These are phyloP conservation scores for Leucophenga montana DNA, from an alignment of 2,888 invertebrate species.

Conservation along the genomic window DNA sequence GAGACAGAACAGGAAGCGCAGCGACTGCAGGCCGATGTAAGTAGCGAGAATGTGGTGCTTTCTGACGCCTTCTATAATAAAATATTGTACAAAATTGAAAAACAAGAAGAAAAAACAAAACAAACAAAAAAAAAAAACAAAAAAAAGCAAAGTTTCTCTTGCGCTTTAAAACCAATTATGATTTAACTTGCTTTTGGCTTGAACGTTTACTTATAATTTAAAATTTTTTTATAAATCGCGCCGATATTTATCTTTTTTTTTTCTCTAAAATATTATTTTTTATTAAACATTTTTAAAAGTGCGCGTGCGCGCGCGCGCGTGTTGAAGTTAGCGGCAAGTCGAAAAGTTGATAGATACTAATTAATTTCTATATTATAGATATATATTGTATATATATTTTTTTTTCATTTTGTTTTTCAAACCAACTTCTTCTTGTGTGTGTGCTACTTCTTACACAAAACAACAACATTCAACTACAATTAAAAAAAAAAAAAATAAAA, in stretches of 20 bases:
- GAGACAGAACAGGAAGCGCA: constrained; percentile 91
- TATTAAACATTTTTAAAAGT: no score
- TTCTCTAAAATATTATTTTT: no score
- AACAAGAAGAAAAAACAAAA: constrained; percentile 8
- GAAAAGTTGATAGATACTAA: background rate
- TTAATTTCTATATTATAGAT: background rate
- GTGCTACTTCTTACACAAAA: background rate
- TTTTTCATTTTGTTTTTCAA: constrained; percentile 25
- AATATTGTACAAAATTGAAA: constrained; percentile 29
- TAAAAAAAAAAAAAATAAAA: background rate
- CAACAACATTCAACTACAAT: background rate
- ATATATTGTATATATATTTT: background rate
- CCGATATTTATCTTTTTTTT: constrained; percentile 14
- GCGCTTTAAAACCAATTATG: background rate
- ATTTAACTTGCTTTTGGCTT: background rate
- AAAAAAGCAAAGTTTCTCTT: constrained; percentile 11
- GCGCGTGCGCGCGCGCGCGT: no score
- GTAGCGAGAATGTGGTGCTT: constrained; percentile 49
- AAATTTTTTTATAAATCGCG: constrained; percentile 33
- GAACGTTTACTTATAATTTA: background rate
- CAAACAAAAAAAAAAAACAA: constrained; percentile 9
- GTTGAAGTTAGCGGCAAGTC: no score
- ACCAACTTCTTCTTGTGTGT: background rate
- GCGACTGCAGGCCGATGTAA: constrained; percentile 81
- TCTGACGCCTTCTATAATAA: constrained; percentile 23